phyloP scores from a whole-genome alignment of 2,797 vertebrate species.

The Pogoniulus pusillus region DNA sequence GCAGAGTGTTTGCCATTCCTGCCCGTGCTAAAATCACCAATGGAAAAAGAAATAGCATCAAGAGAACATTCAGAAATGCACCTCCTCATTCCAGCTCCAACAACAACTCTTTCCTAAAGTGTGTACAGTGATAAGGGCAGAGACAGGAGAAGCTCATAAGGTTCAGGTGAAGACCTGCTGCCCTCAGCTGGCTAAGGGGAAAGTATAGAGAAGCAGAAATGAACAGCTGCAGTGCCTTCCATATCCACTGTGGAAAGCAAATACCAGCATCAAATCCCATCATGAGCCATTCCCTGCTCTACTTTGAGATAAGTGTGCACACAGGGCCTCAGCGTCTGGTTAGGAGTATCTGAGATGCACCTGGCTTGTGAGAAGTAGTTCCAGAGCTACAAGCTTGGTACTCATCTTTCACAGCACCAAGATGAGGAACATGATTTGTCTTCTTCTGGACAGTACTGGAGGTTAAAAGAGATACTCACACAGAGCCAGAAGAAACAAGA shows the following conservation, averaged over 20 bases:
- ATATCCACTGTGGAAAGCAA: not conserved
- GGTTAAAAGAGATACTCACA: not conserved
- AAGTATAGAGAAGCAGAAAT: not conserved
- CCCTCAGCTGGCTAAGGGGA: not conserved
- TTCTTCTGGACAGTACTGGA: not conserved
- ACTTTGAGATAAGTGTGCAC: no score
- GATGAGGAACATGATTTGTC: rapidly evolving
- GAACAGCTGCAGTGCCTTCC: not conserved
- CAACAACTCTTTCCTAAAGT: not conserved
- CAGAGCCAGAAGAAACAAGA: not conserved
- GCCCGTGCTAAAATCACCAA: conserved; percentile 32
- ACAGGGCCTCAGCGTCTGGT: no score
- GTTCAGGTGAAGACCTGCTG: not conserved
- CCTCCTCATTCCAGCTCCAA: not conserved
- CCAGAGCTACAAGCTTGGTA: not conserved
- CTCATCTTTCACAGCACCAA: not conserved
- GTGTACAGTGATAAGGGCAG: no score
- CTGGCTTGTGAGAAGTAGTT: not conserved
- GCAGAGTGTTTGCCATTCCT: not conserved
- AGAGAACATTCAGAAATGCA: not conserved
- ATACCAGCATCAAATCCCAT: not conserved
- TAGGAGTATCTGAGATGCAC: not conserved
- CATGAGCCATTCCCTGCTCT: no score
- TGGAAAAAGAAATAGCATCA: not conserved
- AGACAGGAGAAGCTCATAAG: rapidly evolving